Percentiles rank a stretch among this genome's conserved stretches.
These are phyloP conservation scores for Aethes cnicana DNA, from an alignment of 2,888 invertebrate species.

Conservation along the genomic window DNA sequence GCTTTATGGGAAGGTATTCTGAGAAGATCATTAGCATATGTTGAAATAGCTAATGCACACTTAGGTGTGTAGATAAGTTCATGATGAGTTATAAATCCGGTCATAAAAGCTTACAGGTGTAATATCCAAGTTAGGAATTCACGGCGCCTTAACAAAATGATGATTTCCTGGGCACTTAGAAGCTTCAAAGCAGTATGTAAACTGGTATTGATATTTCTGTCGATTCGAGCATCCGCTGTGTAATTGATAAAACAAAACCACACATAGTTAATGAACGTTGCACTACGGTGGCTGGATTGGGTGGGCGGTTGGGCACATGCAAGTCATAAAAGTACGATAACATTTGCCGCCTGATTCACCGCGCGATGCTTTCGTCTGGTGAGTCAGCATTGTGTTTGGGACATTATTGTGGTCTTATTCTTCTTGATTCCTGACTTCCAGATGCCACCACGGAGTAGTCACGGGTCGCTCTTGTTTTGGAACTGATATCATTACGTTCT, in stretches of 20 bases:
- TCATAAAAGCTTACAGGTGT: conserved; percentile 39
- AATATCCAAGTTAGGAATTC: conserved; percentile 4
- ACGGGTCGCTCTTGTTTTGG: conserved; percentile 55
- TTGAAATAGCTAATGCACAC: conserved; percentile 41
- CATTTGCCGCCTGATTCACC: conserved; percentile 55
- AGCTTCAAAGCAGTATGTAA: conserved; percentile 33
- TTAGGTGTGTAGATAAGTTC: conserved; percentile 40
- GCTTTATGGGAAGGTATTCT: conserved; percentile 44
- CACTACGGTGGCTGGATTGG: conserved; percentile 39
- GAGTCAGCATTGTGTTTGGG: conserved; percentile 65
- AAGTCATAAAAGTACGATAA: conserved; percentile 68
- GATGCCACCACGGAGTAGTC: conserved; percentile 57
- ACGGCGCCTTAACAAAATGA: conserved; percentile 8
- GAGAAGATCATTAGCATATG: conserved; percentile 34
- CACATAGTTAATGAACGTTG: conserved; percentile 43
- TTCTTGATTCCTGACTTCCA: conserved; percentile 62
- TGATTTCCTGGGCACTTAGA: conserved; percentile 22
- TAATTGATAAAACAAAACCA: conserved; percentile 63
- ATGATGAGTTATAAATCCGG: conserved; percentile 44
- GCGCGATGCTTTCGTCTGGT: conserved; percentile 53
- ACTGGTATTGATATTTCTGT: conserved; percentile 51
- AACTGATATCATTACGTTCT: conserved; percentile 65
- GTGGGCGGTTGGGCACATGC: conserved; percentile 47
- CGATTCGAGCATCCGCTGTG: conserved; percentile 59
- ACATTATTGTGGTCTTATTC: conserved; percentile 60